Conservation (phyloP, 2,888 invertebrate genomes). For the Heliothis peltigera region DNA sequence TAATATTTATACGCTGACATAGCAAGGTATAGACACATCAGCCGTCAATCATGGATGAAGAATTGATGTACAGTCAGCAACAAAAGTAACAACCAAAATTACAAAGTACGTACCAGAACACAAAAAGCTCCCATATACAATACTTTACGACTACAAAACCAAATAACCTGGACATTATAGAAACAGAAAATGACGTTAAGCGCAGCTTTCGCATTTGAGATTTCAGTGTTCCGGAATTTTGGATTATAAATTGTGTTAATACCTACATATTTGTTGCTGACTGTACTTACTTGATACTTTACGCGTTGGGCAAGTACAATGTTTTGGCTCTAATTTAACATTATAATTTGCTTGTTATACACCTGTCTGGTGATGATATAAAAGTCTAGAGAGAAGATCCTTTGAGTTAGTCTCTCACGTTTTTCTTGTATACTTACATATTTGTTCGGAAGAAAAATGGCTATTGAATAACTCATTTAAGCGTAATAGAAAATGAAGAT, state of each 20-base stretch:
- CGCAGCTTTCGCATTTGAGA: too few species aligned
- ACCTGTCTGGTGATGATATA: constrained; percentile 18
- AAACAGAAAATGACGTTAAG: too few species aligned
- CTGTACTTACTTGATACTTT: constrained; percentile 55
- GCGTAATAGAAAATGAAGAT: not conserved
- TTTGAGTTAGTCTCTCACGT: not conserved
- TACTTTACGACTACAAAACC: too few species aligned
- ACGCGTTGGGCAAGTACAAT: constrained; percentile 27
- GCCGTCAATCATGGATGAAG: constrained; percentile 76
- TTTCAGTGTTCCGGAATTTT: too few species aligned
- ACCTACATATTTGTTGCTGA: too few species aligned
- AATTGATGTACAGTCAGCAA: constrained; percentile 64
- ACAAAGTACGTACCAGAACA: too few species aligned
- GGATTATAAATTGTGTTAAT: too few species aligned
- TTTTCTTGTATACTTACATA: not conserved
- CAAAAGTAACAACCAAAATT: too few species aligned
- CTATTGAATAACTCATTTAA: too few species aligned
- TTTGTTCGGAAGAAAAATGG: too few species aligned
- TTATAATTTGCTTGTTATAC: constrained; percentile 36
- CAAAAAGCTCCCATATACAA: too few species aligned
- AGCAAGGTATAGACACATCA: constrained; percentile 76
- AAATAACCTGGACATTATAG: too few species aligned
- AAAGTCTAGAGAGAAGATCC: not conserved
- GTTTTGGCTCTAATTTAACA: constrained; percentile 51
- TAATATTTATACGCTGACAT: constrained; percentile 69